A percentile compares a stretch with the other conserved stretches of the same genome.
These are phyloP conservation scores for Globodera ellingtonae DNA, from an alignment of 1,140 invertebrate genomes.

Conservation along the genomic window DNA sequence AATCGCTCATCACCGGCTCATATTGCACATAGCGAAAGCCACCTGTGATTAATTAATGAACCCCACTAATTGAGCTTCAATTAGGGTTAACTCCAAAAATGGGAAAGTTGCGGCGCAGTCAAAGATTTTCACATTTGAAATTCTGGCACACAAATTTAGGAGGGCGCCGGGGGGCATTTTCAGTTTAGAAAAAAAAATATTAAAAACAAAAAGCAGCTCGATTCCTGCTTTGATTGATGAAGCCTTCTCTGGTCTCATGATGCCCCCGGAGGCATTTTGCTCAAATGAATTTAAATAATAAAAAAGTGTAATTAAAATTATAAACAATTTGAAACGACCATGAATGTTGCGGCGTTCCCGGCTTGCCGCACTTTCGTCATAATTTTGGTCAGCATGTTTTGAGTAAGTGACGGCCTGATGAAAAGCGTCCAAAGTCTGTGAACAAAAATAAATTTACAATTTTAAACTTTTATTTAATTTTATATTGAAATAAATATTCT, in stretches of 20 bases:
- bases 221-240: too few species aligned
- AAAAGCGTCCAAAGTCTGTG: slow-evolving; percentile 54
- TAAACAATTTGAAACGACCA: slow-evolving; percentile 2
- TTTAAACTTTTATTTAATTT: too few species aligned
- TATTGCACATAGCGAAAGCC: slow-evolving; percentile 62
- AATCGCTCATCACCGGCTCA: slow-evolving; percentile 60
- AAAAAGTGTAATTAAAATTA: neutral
- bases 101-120: too few species aligned
- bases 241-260: too few species aligned
- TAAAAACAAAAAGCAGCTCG: too few species aligned
- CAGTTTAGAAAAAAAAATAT: too few species aligned
- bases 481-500: neutral
- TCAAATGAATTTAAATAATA: neutral
- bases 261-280: too few species aligned
- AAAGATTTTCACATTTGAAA: too few species aligned
- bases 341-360: slow-evolving; percentile 21
- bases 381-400: slow-evolving; percentile 48
- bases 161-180: too few species aligned
- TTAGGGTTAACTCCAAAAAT: neutral
- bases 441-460: slow-evolving; percentile 18
- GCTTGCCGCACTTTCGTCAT: slow-evolving; percentile 17
- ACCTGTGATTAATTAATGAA: slow-evolving; percentile 20
- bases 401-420: slow-evolving; percentile 61
- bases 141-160: too few species aligned
- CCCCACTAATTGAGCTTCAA: too few species aligned